Conservation (phyloP, 2,797 vertebrate genomes). For the Brachyalestes nurse region DNA sequence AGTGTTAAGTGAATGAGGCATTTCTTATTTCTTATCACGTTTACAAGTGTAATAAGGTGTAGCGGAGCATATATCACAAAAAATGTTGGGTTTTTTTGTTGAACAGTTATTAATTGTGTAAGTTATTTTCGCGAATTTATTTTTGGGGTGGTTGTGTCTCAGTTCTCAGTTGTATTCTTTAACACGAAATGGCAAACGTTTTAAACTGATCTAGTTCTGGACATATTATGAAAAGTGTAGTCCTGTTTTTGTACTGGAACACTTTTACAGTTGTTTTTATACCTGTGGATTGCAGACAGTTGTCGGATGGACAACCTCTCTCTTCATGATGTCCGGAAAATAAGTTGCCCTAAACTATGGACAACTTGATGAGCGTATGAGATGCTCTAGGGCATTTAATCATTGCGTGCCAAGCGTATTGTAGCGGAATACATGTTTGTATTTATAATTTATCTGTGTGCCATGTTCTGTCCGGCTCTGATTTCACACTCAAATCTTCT, state of each 20-base stretch:
- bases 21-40: constrained; percentile 35
- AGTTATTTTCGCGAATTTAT: constrained; percentile 61
- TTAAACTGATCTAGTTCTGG: constrained; percentile 73
- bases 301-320: constrained; percentile 66
- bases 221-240: constrained; percentile 67
- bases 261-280: constrained; percentile 80
- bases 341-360: constrained; percentile 69
- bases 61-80: constrained; percentile 54
- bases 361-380: constrained; percentile 48
- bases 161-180: constrained; percentile 71
- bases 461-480: constrained; percentile 40
- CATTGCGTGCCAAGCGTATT: constrained; percentile 27
- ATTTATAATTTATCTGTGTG: constrained; percentile 44
- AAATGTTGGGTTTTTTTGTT: constrained; percentile 48
- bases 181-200: constrained; percentile 70
- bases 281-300: constrained; percentile 72
- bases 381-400: constrained; percentile 39
- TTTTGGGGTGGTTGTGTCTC: constrained; percentile 66
- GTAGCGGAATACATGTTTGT: constrained; percentile 30
- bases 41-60: constrained; percentile 37
- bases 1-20: no score
- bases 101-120: constrained; percentile 51
- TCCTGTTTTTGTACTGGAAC: constrained; percentile 66
- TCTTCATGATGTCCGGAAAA: constrained; percentile 77
- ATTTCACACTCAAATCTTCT: constrained; percentile 36